phyloP scores from a whole-genome alignment of 2,888 invertebrate species.

The Sinohyriopsis cumingii region DNA sequence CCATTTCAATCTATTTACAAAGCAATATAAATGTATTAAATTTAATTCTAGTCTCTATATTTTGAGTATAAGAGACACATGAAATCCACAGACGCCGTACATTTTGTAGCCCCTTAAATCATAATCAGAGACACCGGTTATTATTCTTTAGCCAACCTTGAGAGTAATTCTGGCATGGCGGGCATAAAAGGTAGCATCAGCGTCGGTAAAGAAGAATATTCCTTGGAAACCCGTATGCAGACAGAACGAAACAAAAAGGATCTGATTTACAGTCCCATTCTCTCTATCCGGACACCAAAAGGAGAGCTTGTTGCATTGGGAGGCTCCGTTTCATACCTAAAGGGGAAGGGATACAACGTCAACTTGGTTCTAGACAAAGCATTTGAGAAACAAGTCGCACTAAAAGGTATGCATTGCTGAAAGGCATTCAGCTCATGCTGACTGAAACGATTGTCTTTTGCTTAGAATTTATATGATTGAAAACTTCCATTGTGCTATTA shows the following conservation, averaged over 20 bases:
- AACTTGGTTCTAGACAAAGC: constrained; percentile 41
- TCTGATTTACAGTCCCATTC: constrained; percentile 27
- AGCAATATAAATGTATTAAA: too few species aligned
- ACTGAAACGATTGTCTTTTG: background rate
- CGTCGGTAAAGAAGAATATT: constrained; percentile 34
- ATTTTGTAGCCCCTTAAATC: too few species aligned
- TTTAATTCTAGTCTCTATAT: too few species aligned
- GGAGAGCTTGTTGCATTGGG: constrained; percentile 33
- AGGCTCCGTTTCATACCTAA: constrained; percentile 34
- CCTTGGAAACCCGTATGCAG: constrained; percentile 31
- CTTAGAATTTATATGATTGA: too few species aligned
- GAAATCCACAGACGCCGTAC: too few species aligned
- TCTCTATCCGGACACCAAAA: constrained; percentile 32
- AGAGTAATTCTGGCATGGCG: constrained; percentile 32
- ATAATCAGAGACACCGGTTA: background rate
- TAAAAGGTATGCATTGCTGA: constrained; percentile 27
- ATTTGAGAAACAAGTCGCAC: constrained; percentile 28
- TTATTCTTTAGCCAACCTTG: constrained; percentile 22
- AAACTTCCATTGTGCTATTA: too few species aligned
- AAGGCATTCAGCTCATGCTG: background rate
- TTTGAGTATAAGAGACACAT: too few species aligned
- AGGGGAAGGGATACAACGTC: constrained; percentile 34
- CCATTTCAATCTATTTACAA: too few species aligned
- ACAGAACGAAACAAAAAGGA: constrained; percentile 30
- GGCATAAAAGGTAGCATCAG: constrained; percentile 30